A percentile compares a stretch with the other conserved stretches of the same genome.
Evolutionary conservation across 2,888 invertebrate species (phyloP).

Genomic region (Sinotaia quadrata): DNA sequence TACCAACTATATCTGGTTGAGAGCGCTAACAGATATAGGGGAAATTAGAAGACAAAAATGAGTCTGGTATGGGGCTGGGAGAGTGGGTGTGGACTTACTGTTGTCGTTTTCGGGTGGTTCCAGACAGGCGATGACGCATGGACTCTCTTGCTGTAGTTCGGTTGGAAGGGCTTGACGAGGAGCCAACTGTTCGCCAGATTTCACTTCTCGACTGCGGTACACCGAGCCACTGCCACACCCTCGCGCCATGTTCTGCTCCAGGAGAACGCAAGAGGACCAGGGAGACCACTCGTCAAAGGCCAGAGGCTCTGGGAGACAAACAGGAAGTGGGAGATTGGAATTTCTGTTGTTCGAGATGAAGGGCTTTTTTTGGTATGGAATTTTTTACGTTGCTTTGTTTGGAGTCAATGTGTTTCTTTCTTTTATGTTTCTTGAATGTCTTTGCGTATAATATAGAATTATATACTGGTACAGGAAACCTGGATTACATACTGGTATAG

Average conservation of each 20-base stretch:
- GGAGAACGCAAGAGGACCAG: neutral
- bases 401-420: too few species aligned
- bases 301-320: neutral
- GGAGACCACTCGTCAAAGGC: neutral
- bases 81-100: too few species aligned
- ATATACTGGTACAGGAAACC: too few species aligned
- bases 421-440: too few species aligned
- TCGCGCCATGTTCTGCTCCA: neutral
- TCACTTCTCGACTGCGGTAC: neutral
- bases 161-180: neutral
- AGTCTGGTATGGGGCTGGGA: too few species aligned
- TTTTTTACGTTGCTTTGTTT: too few species aligned
- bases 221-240: neutral
- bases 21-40: too few species aligned
- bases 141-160: neutral
- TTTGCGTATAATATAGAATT: too few species aligned
- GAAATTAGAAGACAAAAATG: too few species aligned
- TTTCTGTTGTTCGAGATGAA: neutral
- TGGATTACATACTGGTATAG: too few species aligned
- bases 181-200: neutral
- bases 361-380: neutral
- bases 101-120: too few species aligned
- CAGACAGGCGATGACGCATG: neutral
- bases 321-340: neutral
- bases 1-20: too few species aligned